These are phyloP conservation scores for Albula glossodonta DNA, from an alignment of 2,113 vertebrate species.

Conservation along the genomic window DNA sequence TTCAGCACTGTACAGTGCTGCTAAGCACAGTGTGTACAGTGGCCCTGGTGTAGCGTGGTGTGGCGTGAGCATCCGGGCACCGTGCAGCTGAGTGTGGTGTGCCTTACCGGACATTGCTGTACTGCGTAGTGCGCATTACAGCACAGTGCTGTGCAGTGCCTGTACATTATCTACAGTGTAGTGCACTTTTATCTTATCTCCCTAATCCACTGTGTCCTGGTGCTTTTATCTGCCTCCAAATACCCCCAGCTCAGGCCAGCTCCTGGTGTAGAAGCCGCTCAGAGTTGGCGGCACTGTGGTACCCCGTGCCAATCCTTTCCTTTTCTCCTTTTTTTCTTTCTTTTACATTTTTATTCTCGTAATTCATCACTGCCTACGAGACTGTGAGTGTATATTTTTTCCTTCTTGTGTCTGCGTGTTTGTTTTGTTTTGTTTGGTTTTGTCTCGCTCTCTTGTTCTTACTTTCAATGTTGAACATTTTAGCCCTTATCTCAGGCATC, in stretches of 20 bases:
- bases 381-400: not conserved
- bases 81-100: not conserved
- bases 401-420: not conserved
- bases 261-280: not conserved
- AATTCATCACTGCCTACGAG: not conserved
- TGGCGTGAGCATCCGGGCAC: no score
- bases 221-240: slow-evolving; percentile 29
- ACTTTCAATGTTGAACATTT: not conserved
- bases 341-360: not conserved
- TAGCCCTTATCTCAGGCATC: not conserved
- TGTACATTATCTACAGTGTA: slow-evolving; percentile 54
- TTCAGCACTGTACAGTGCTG: no score
- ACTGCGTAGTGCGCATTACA: not conserved
- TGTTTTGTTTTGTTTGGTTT: not conserved
- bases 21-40: no score
- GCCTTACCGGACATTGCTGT: no score
- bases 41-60: not conserved
- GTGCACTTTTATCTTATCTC: slow-evolving; percentile 65
- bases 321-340: not conserved
- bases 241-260: not conserved
- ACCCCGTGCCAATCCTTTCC: not conserved
- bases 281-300: not conserved
- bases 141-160: slow-evolving; percentile 23
- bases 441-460: not conserved
- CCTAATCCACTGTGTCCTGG: slow-evolving; percentile 19